Percentiles rank a stretch among this genome's conserved stretches.
Conservation (phyloP, 2,888 invertebrate genomes). For the Erebia palarica region DNA sequence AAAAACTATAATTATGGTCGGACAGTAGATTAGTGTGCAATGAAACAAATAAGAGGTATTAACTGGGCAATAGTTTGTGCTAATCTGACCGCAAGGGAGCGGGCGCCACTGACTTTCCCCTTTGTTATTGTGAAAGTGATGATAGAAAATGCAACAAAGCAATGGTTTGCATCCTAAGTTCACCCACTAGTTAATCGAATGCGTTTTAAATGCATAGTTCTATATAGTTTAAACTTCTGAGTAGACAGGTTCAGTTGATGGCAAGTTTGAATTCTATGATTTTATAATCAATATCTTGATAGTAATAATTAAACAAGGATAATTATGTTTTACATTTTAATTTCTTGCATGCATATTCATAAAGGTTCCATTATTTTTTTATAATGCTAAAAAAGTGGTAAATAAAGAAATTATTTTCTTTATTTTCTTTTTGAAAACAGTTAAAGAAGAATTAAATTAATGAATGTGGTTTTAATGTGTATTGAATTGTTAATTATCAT, state of each 20-base stretch:
- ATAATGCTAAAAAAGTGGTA: not conserved
- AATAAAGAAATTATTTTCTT: too few relatives aligned
- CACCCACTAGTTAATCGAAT: constrained; percentile 44
- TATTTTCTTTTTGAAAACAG: too few relatives aligned
- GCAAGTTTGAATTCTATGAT: not conserved
- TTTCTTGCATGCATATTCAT: not conserved
- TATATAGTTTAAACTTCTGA: constrained; percentile 17
- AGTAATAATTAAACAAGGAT: not conserved
- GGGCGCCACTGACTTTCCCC: constrained; percentile 76
- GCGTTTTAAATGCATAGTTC: constrained; percentile 34
- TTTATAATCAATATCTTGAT: not conserved
- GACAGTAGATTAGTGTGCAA: constrained; percentile 63
- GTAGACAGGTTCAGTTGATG: not conserved
- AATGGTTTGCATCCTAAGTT: constrained; percentile 65
- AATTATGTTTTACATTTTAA: not conserved
- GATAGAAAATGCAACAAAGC: constrained; percentile 72
- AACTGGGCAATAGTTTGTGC: constrained; percentile 67
- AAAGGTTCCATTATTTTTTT: not conserved
- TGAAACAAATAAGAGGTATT: constrained; percentile 75
- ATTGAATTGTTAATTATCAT: too few relatives aligned
- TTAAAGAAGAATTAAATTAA: too few relatives aligned
- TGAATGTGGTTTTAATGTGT: too few relatives aligned
- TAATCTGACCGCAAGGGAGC: constrained; percentile 80
- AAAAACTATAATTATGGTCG: constrained; percentile 61
- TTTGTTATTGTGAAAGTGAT: constrained; percentile 81